Percentiles rank a stretch among this genome's conserved stretches.
phyloP scores from a whole-genome alignment of 2,888 invertebrate species.

The Ephialtes manifestator region DNA sequence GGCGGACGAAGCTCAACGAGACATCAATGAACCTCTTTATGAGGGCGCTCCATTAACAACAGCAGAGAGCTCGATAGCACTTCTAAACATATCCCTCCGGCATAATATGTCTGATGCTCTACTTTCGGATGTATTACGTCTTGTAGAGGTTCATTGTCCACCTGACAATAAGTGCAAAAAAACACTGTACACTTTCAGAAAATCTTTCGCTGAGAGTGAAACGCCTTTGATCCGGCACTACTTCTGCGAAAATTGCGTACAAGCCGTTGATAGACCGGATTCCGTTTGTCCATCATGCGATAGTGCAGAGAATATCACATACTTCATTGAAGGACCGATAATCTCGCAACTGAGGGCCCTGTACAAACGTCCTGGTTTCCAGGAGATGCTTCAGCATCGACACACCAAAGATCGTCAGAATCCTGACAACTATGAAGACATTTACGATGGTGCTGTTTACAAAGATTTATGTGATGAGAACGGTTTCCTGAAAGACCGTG shows the following conservation, averaged over 20 bases:
- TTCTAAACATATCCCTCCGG: constrained; percentile 23
- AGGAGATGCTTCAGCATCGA: no score
- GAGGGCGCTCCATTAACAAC: constrained; percentile 32
- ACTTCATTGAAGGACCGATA: no score
- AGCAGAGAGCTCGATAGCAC: constrained; percentile 31
- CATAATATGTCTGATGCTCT: constrained; percentile 18
- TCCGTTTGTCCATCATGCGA: constrained; percentile 37
- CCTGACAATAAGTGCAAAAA: constrained; percentile 51
- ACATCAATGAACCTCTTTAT: constrained; percentile 21
- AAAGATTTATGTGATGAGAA: no score
- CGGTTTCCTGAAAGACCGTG: no score
- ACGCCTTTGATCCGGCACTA: constrained; percentile 55
- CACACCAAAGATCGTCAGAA: neutral
- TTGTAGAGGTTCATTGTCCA: constrained; percentile 54
- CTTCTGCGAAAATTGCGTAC: constrained; percentile 53
- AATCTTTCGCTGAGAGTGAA: constrained; percentile 53
- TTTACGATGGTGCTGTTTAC: no score
- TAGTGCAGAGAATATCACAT: constrained; percentile 51
- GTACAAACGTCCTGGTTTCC: constrained; percentile 56
- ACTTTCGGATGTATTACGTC: constrained; percentile 26
- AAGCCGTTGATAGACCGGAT: constrained; percentile 24
- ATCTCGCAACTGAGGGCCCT: constrained; percentile 57
- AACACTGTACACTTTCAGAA: constrained; percentile 55
- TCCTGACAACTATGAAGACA: constrained; percentile 4
- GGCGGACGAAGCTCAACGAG: neutral